Conservation (phyloP, 2,888 invertebrate species). For the Romanomermis culicivorax region DNA sequence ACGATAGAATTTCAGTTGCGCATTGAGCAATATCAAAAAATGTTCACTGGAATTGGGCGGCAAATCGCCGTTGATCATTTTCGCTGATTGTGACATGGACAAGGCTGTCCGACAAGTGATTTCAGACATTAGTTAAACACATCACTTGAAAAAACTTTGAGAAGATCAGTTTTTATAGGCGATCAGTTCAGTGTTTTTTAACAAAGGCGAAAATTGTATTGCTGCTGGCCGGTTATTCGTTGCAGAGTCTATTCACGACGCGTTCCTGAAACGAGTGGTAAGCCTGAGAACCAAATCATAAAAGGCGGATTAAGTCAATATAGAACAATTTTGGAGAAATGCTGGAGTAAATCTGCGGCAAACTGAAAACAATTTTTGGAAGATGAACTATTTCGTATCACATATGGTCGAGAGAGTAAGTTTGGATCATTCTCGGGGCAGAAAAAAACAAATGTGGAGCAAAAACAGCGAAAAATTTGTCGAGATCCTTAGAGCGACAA, state of each 20-base stretch:
- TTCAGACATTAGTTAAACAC: background rate
- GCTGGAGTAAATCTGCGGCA: too few relatives aligned
- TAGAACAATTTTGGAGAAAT: too few relatives aligned
- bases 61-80: constrained; percentile 80
- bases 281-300: constrained; percentile 12
- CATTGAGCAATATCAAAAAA: constrained; percentile 73
- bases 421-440: too few relatives aligned
- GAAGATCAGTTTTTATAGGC: constrained; percentile 47
- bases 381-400: too few relatives aligned
- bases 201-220: constrained; percentile 94
- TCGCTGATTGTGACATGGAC: constrained; percentile 75
- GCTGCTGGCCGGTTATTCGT: constrained; percentile 83
- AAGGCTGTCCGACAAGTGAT: constrained; percentile 65
- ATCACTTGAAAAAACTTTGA: background rate
- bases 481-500: too few relatives aligned
- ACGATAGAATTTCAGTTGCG: constrained; percentile 41
- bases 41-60: constrained; percentile 82
- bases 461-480: too few relatives aligned
- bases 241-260: constrained; percentile 69
- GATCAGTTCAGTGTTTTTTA: constrained; percentile 84
- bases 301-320: background rate
- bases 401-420: too few relatives aligned
- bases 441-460: too few relatives aligned
- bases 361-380: too few relatives aligned
- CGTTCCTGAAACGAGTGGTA: constrained; percentile 45